phyloP scores from a whole-genome alignment of 2,888 invertebrate genomes.

The Piscicola geometra region DNA sequence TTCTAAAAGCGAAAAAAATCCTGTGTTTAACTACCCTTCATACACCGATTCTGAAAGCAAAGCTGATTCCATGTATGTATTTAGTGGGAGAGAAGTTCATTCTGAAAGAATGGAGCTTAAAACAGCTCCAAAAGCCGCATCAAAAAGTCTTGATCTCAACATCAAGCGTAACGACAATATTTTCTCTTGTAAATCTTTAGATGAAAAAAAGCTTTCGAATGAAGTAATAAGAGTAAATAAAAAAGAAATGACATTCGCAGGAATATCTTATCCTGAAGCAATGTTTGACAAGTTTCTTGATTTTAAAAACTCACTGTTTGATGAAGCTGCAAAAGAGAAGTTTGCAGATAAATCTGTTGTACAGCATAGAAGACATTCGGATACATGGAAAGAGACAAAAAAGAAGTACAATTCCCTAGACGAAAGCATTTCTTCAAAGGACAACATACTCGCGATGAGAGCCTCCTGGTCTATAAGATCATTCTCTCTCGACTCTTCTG shows the following conservation, averaged over 20 bases:
- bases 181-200: background rate
- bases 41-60: background rate
- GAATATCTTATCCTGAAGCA: constrained; percentile 22
- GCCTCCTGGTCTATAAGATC: constrained; percentile 14
- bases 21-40: background rate
- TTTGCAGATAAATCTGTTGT: constrained; percentile 13
- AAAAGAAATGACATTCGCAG: background rate
- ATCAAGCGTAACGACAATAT: background rate
- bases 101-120: background rate
- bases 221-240: background rate
- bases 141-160: constrained; percentile 26
- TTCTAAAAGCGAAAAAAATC: background rate
- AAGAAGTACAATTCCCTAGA: constrained; percentile 32
- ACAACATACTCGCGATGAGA: constrained; percentile 13
- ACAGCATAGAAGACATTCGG: constrained; percentile 20
- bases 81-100: background rate
- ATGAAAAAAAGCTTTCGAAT: constrained; percentile 21
- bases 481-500: constrained; percentile 23
- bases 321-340: background rate
- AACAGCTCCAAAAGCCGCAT: constrained; percentile 3
- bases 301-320: constrained; percentile 28
- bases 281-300: constrained; percentile 29
- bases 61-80: too few relatives aligned
- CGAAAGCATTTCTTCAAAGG: constrained; percentile 5
- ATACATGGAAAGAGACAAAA: constrained; percentile 31